Percentiles rank a stretch among this genome's conserved stretches.
phyloP scores from a whole-genome alignment of 2,888 invertebrate species.

The Lepidonotus clava region DNA sequence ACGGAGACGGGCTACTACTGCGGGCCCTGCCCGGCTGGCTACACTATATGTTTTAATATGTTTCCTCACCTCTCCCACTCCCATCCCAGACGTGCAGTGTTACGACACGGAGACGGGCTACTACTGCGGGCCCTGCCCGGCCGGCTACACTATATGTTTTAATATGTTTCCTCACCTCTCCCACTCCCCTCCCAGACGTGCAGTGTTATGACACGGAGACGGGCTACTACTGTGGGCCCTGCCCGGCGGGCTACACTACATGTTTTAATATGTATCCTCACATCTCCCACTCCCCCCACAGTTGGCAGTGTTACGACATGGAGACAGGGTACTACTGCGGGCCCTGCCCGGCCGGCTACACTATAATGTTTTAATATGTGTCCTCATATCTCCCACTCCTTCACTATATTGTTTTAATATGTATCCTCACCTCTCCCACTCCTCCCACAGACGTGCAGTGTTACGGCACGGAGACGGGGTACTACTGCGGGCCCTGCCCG shows the following conservation, averaged over 20 bases:
- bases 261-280: no score
- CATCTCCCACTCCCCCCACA: no score
- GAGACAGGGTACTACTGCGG: conserved; percentile 90
- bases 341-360: conserved; percentile 86
- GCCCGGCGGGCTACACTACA: conserved; percentile 86
- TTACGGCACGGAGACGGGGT: conserved; percentile 83
- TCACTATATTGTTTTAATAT: no score
- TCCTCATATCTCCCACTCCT: no score
- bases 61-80: conserved; percentile 81
- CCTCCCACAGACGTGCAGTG: conserved; percentile 56
- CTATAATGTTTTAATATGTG: no score
- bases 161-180: conserved; percentile 81
- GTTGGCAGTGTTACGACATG: no score
- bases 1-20: conserved; percentile 86
- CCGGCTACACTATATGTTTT: conserved; percentile 82
- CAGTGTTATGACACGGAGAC: conserved; percentile 84
- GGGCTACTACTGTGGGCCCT: conserved; percentile 82
- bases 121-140: conserved; percentile 84
- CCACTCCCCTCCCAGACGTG: conserved; percentile 83
- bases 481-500: conserved; percentile 88
- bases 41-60: conserved; percentile 74
- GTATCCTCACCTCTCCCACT: no score
- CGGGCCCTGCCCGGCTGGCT: conserved; percentile 87
- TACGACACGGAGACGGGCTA: conserved; percentile 82
- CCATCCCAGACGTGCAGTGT: conserved; percentile 84